A percentile compares a stretch with the other conserved stretches of the same genome.
Conservation (phyloP, 2,113 vertebrate species). For the Pituophis catenifer region DNA sequence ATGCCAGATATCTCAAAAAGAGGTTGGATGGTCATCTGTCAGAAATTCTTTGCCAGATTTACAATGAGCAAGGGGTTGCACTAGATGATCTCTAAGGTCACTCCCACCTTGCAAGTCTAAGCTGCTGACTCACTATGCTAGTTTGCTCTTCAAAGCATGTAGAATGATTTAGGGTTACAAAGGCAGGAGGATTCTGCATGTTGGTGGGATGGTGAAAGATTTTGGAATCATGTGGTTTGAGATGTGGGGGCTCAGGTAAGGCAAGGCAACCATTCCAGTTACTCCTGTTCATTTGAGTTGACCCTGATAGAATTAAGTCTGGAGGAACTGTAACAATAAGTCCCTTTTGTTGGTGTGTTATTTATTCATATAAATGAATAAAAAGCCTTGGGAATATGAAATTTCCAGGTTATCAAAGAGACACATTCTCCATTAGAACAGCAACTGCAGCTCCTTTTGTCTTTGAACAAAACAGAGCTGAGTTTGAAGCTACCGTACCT, state of each 20-base stretch:
- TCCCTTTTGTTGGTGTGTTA: slow-evolving; percentile 30
- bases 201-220: neutral
- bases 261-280: neutral
- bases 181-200: neutral
- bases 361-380: slow-evolving; percentile 61
- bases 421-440: slow-evolving; percentile 48
- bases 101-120: neutral
- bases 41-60: neutral
- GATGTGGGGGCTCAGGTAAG: neutral
- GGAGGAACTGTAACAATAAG: slow-evolving; percentile 1
- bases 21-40: neutral
- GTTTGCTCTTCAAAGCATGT: neutral
- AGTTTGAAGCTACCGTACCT: slow-evolving; percentile 31
- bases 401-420: slow-evolving; percentile 52
- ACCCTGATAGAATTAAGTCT: slow-evolving; percentile 28
- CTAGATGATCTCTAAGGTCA: neutral
- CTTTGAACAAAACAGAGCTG: slow-evolving; percentile 63
- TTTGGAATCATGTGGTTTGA: neutral
- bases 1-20: neutral
- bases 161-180: neutral
- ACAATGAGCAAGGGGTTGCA: neutral
- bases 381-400: slow-evolving; percentile 49
- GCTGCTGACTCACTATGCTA: neutral
- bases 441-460: slow-evolving; percentile 59
- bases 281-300: neutral